Evolutionary conservation across 2,888 invertebrate species (phyloP).

Genomic region (Erannis defoliaria): DNA sequence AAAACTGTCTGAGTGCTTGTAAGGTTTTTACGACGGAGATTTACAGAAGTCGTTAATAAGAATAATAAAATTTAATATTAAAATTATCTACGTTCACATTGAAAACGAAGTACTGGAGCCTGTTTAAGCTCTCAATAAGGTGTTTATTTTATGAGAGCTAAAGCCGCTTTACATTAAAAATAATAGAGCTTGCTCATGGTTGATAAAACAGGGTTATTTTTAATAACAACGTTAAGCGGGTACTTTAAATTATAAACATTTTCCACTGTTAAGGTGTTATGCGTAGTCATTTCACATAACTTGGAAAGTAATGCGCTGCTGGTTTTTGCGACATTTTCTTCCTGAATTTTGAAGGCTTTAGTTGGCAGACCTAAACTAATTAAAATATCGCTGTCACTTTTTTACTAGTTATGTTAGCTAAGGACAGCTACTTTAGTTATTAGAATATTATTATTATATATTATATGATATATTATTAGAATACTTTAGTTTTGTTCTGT

Average conservation of each 20-base stretch:
- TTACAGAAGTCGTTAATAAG: slow-evolving; percentile 24
- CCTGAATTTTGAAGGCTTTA: too few relatives aligned
- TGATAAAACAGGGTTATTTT: slow-evolving; percentile 21
- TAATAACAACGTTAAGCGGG: slow-evolving; percentile 14
- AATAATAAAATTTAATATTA: slow-evolving; percentile 35
- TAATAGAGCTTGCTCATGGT: slow-evolving; percentile 14
- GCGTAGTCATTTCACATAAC: not conserved
- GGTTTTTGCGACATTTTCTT: too few relatives aligned
- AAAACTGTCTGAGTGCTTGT: slow-evolving; percentile 28
- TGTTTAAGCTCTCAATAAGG: slow-evolving; percentile 49
- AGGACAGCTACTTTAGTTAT: too few relatives aligned
- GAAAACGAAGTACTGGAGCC: slow-evolving; percentile 44
- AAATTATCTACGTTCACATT: slow-evolving; percentile 48
- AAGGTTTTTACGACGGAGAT: slow-evolving; percentile 26
- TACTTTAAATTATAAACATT: not conserved
- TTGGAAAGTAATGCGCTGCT: too few relatives aligned
- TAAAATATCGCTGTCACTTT: too few relatives aligned
- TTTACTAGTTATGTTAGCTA: too few relatives aligned
- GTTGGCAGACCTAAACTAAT: too few relatives aligned
- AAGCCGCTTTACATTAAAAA: slow-evolving; percentile 21
- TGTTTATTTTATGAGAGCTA: slow-evolving; percentile 42
- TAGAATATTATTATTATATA: too few relatives aligned
- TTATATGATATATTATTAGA: too few relatives aligned
- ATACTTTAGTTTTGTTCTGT: too few relatives aligned
- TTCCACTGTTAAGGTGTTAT: not conserved